Evolutionary conservation across 1,140 invertebrate genomes (phyloP).

Genomic region (Campoletis sonorensis): DNA sequence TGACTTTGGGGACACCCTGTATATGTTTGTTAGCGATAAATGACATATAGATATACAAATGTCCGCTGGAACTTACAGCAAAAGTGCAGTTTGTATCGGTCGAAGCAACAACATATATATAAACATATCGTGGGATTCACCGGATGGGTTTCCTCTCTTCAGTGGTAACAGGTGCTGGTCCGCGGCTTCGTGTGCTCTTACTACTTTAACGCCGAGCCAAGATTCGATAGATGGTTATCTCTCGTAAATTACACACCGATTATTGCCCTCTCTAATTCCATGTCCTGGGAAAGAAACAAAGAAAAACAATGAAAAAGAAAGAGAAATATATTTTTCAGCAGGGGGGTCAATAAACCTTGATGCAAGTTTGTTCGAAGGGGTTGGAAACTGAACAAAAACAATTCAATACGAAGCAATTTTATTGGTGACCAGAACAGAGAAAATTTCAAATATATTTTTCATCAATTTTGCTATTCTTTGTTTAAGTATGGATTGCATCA

Average conservation of each 20-base stretch:
- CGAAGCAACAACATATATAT: neutral
- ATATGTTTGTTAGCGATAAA: neutral
- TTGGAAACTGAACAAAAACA: too few species aligned
- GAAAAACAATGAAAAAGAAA: neutral
- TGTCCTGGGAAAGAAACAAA: neutral
- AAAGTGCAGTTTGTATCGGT: constrained; percentile 16
- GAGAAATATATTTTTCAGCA: neutral
- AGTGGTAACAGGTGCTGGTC: constrained; percentile 32
- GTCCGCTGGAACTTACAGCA: neutral
- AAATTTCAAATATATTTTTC: too few species aligned
- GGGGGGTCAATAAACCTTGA: neutral
- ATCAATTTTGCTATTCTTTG: neutral
- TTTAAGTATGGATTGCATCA: neutral
- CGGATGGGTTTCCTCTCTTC: constrained; percentile 33
- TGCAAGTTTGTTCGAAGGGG: too few species aligned
- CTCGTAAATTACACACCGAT: constrained; percentile 5
- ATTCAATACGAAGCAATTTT: too few species aligned
- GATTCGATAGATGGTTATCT: constrained; percentile 25
- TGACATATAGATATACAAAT: neutral
- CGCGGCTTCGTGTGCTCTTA: constrained; percentile 26
- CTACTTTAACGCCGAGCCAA: constrained; percentile 13
- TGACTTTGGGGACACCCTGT: too few species aligned
- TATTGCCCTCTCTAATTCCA: constrained; percentile 10
- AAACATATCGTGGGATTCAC: neutral
- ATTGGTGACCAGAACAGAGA: too few species aligned